Evolutionary conservation across 2,888 invertebrate species (phyloP).

Genomic region (Odontocerum albicorne): DNA sequence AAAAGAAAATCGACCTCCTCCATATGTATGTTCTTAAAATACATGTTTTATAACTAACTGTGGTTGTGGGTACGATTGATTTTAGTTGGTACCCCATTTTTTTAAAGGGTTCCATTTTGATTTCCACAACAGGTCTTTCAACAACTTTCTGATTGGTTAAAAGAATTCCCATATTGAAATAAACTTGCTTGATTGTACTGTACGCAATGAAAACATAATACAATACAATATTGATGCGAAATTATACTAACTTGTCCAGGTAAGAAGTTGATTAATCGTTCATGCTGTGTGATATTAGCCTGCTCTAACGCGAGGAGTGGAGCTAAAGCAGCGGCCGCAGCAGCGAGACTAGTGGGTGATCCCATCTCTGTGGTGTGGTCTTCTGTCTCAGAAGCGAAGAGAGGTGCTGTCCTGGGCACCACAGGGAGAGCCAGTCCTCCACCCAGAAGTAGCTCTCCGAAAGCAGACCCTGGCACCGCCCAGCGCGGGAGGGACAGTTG

Average conservation of each 20-base stretch:
- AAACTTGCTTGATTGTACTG: no score
- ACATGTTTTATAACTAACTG: no score
- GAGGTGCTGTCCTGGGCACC: slow-evolving; percentile 24
- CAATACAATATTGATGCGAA: no score
- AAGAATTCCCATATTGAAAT: no score
- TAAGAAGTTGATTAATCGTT: slow-evolving; percentile 54
- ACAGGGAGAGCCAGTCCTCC: slow-evolving; percentile 60
- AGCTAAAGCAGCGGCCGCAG: slow-evolving; percentile 61
- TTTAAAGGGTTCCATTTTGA: no score
- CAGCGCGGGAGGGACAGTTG: slow-evolving; percentile 65
- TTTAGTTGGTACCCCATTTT: no score
- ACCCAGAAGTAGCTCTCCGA: slow-evolving; percentile 61
- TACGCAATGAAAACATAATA: no score
- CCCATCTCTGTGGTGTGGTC: slow-evolving; percentile 12
- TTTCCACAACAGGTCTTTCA: no score
- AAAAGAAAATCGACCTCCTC: no score
- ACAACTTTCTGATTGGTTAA: no score
- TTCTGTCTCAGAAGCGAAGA: background rate
- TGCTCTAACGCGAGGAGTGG: slow-evolving; percentile 60
- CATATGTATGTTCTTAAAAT: no score
- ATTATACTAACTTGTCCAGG: slow-evolving; percentile 60
- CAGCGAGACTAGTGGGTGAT: slow-evolving; percentile 44
- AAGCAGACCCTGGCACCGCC: slow-evolving; percentile 66
- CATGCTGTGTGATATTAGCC: slow-evolving; percentile 56
- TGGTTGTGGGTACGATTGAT: no score